Percentiles rank a stretch among this genome's conserved stretches.
Conservation (phyloP, 2,797 vertebrate genomes). For the Halcyon smyrnensis region DNA sequence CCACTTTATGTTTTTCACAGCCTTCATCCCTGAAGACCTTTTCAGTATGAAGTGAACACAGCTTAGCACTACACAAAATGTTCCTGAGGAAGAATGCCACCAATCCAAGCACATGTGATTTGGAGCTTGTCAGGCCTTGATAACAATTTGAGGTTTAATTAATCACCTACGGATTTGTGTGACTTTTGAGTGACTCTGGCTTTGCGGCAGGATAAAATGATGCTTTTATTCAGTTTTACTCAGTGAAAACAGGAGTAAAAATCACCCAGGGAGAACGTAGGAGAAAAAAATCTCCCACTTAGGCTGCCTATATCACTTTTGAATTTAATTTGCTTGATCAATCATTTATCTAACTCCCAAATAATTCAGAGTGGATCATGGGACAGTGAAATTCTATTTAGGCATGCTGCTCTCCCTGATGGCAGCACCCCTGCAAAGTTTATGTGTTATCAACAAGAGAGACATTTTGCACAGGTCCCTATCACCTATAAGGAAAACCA, state of each 20-base stretch:
- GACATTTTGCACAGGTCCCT: not conserved
- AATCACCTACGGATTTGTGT: not conserved
- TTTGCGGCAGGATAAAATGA: not conserved
- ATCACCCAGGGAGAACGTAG: rapidly evolving
- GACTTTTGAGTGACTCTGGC: not conserved
- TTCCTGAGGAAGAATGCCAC: conserved; percentile 20
- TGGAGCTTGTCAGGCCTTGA: not conserved
- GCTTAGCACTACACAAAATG: not conserved
- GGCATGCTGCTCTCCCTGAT: not conserved
- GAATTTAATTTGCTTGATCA: not conserved
- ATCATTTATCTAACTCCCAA: not conserved
- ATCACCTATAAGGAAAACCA: conserved; percentile 20
- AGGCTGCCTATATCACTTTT: not conserved
- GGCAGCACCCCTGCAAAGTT: not conserved
- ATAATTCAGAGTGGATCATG: not conserved
- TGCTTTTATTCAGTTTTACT: not conserved
- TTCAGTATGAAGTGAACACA: not conserved
- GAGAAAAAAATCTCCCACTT: not conserved
- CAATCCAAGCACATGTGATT: not conserved
- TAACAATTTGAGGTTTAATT: not conserved
- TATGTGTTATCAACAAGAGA: not conserved
- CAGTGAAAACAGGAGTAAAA: not conserved
- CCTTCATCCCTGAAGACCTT: not conserved
- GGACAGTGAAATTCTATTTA: not conserved
- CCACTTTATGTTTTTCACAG: conserved; percentile 11